Evolutionary conservation across 2,888 invertebrate species (phyloP), one percentile per base, ranked within the genome.

Genomic region (Cantharis rufa): DNA sequence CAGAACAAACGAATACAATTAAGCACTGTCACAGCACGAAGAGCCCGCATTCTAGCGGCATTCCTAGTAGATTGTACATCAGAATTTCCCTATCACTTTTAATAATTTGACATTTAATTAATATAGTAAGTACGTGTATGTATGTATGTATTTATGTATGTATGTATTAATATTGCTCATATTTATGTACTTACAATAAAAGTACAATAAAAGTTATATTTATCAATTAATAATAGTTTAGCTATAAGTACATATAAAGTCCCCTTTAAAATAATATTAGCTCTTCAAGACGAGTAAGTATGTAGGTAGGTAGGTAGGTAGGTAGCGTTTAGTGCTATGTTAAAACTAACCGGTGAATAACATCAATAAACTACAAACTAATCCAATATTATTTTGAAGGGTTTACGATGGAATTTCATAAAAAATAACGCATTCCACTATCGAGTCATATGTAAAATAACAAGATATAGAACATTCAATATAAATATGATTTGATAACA

Each of bases 41-140:
- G 82, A 82, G 82, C 82, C 83, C 83, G 82, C 80, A 76, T 66
- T 32, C 66, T 71, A 78, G 72, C 74, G 75, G 72, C 76, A 79
- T 76, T 78, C 75, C 76, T 79, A 78, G 76, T 72, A 79, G 76
- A 79, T 79, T 78, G 78, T 77, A 71, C 74, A 77, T 81, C 78
- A 76, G 80, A 80, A 82, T 78, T 79, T 80, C 82, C 84, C 86
- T 88, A 87, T 88, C 87, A 87, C 86, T 82, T 87, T 81, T 76
- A 84, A 84, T 86, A 87, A 87, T 88, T 87, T 88, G 87, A 88
- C 88, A 87, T 86, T 86, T 82, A 83, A 84, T 86, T 66, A 66
- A 66, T 66, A 66, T 66, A 66, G 84, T 86, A 86, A 84, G 69
- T 78, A 78, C 62, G 27, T 75, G 75, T 76, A 78, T 63, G 63